Conservation (phyloP, 2,888 invertebrate species). For the Melinopterus prodromus region DNA sequence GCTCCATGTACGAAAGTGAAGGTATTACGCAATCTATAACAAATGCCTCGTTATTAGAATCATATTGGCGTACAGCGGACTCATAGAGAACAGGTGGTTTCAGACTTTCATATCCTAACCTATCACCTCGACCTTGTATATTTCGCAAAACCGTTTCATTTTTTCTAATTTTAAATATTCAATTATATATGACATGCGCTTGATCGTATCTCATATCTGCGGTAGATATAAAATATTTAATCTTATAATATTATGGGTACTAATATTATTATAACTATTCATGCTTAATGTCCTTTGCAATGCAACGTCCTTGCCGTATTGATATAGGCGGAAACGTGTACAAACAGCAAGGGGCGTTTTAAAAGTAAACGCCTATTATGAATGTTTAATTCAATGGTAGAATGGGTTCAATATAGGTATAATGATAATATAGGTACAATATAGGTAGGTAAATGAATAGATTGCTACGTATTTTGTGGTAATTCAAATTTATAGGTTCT, state of each 20-base stretch:
- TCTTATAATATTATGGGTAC: neutral
- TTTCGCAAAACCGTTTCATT: neutral
- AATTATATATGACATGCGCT: neutral
- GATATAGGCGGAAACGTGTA: neutral
- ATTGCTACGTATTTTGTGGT: no score
- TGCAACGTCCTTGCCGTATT: neutral
- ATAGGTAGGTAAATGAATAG: no score
- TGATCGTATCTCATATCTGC: neutral
- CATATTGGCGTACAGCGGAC: neutral
- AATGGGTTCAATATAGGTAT: no score
- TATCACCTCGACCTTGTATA: neutral
- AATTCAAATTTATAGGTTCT: neutral
- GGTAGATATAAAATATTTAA: neutral
- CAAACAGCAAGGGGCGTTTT: neutral
- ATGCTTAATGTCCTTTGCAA: neutral
- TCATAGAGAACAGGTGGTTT: neutral
- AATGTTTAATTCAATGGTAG: neutral
- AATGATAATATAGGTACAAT: no score
- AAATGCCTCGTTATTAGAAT: neutral
- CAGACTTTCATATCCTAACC: neutral
- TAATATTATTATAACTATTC: neutral
- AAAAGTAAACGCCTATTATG: neutral
- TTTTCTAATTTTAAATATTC: neutral
- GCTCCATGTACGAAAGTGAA: conserved; percentile 7
- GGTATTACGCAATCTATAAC: conserved; percentile 8